Percentiles rank a stretch among this genome's conserved stretches.
Evolutionary conservation across 1,140 invertebrate species (phyloP).

Genomic region (Calosoma granatense): DNA sequence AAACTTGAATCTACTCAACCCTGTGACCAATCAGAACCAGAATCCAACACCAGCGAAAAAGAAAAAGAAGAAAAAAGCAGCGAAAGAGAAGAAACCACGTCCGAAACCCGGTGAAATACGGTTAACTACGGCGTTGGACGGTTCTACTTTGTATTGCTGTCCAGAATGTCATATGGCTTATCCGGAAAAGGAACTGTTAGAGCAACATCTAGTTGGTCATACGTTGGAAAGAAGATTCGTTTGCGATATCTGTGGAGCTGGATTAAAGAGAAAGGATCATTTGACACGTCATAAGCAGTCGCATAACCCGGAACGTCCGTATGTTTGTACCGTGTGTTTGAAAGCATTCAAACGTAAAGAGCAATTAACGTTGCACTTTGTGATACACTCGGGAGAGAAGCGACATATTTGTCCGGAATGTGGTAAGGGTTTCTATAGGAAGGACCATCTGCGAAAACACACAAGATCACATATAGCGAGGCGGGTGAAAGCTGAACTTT

Average conservation of each 20-base stretch:
- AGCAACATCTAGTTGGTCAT: conserved; percentile 71
- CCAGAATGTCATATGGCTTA: conserved; percentile 81
- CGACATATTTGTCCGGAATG: conserved; percentile 76
- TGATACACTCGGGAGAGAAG: conserved; percentile 79
- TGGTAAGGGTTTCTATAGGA: conserved; percentile 69
- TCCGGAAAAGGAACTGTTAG: conserved; percentile 66
- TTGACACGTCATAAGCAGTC: conserved; percentile 70
- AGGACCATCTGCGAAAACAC: conserved; percentile 70
- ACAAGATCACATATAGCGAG: conserved; percentile 71
- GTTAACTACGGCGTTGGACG: conserved; percentile 69
- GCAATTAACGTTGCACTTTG: conserved; percentile 71
- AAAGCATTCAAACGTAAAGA: conserved; percentile 81
- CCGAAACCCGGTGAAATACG: conserved; percentile 74
- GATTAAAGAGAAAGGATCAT: conserved; percentile 72
- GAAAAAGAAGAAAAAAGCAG: conserved; percentile 72
- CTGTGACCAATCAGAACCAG: conserved; percentile 10
- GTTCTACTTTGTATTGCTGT: conserved; percentile 72
- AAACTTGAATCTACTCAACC: conserved; percentile 22
- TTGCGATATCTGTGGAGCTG: conserved; percentile 76
- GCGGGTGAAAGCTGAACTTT: conserved; percentile 71
- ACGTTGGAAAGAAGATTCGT: conserved; percentile 70
- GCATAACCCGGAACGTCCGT: conserved; percentile 69
- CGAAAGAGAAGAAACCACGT: conserved; percentile 67
- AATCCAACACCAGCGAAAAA: conserved; percentile 47
- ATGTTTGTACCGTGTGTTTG: conserved; percentile 71